phyloP scores from a whole-genome alignment of 1,140 invertebrate genomes.

The Melitaea cinxia region DNA sequence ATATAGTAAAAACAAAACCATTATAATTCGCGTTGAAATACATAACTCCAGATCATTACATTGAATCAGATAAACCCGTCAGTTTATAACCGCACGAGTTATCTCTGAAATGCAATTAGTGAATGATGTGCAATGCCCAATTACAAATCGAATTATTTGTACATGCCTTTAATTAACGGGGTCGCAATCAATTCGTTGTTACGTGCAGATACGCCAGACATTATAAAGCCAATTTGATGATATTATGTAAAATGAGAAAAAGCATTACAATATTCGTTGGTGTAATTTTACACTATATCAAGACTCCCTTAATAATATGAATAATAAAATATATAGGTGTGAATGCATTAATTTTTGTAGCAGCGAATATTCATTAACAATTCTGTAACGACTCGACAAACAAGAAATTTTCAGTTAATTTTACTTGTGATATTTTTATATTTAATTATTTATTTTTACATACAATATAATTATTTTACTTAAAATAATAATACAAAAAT shows the following conservation, averaged over 20 bases:
- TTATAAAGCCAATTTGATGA: neutral
- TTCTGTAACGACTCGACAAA: too few relatives aligned
- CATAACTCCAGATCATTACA: neutral
- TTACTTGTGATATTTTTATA: too few relatives aligned
- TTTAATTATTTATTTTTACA: too few relatives aligned
- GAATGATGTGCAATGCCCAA: slow-evolving; percentile 2
- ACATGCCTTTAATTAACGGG: neutral
- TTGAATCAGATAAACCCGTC: neutral
- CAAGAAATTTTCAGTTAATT: too few relatives aligned
- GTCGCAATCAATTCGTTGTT: neutral
- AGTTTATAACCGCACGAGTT: slow-evolving; percentile 2
- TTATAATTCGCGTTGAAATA: too few relatives aligned
- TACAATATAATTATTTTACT: too few relatives aligned
- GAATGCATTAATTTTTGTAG: too few relatives aligned
- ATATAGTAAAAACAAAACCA: too few relatives aligned
- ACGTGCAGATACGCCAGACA: neutral
- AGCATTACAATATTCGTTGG: neutral
- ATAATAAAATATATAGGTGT: too few relatives aligned
- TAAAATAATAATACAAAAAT: too few relatives aligned
- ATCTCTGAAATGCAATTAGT: slow-evolving; percentile 13
- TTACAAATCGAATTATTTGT: slow-evolving; percentile 11
- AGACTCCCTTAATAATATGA: too few relatives aligned
- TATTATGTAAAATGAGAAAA: neutral
- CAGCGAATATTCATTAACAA: too few relatives aligned
- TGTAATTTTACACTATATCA: neutral